Conservation (phyloP, 2,113 vertebrate species). For the Urocolius indicus region DNA sequence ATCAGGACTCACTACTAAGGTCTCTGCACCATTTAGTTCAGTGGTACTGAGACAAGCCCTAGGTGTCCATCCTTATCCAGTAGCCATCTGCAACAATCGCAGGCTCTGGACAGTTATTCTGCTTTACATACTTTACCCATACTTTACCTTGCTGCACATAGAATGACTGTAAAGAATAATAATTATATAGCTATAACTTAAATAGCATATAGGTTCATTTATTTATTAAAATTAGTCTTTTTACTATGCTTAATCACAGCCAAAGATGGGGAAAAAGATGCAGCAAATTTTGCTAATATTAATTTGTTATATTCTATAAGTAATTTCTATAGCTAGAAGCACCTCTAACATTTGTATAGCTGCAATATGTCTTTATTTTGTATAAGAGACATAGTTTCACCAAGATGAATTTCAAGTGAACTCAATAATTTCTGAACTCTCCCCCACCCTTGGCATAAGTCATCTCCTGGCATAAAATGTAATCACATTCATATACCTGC, state of each 20-base stretch:
- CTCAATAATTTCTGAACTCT: background rate
- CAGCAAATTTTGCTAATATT: background rate
- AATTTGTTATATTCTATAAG: background rate
- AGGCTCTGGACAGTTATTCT: background rate
- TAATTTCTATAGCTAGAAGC: background rate
- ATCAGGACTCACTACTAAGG: background rate
- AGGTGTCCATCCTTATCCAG: background rate
- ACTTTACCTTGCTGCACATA: background rate
- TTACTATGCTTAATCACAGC: background rate
- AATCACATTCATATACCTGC: background rate
- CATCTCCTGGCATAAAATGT: background rate
- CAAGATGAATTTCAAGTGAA: background rate
- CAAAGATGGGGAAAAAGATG: background rate
- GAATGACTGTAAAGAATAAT: background rate
- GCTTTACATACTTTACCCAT: background rate
- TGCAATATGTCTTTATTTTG: background rate
- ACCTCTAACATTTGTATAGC: background rate
- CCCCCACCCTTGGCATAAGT: background rate
- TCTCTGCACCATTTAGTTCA: background rate
- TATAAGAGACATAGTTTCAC: background rate
- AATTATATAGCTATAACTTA: background rate
- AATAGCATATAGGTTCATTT: background rate
- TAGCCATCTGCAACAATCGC: background rate
- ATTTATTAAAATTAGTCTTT: background rate
- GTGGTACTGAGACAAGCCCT: background rate